Evolutionary conservation across 2,888 invertebrate genomes (phyloP), one percentile per base, ranked within the genome.

Genomic region (Atethmia centrago): DNA sequence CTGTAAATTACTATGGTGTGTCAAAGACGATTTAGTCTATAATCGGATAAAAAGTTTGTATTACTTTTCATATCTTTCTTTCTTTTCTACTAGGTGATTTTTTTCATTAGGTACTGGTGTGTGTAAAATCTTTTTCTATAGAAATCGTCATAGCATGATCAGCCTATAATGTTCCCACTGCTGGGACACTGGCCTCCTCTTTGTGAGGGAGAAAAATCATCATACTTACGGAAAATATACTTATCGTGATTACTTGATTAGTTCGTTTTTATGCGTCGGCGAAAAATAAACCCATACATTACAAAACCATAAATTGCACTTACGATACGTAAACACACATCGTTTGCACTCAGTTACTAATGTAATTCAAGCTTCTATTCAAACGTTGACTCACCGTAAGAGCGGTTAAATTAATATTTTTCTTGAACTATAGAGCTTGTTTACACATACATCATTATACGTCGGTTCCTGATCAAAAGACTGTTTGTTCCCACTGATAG

Each of bases 391-490:
- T 83, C 81, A 74, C 47, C 4, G 16, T 53, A 42, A 7, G 45
- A 71, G 25, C 36, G 19, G 67, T 61, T 58, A 63, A 74, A 79
- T 69, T 62, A 63, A 63, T 81, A 66, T 56, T 67, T 67, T 74
- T 59, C 3, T 14, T 31, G 67, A 70, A 70, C 70, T 56, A n/a
- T n/a, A 74, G 51, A 59, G 31, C n/a, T 63, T 69, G 36, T 82
- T 78, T 80, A 74, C 51, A 69, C 79, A 45, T 59, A 59, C 72
- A 66, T 83, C 65, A 72, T 72, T 83, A 79, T 28, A 28, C 28
- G 51, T 65, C 73, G 74, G 83, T 45, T 51, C 16, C 31, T 45
- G 28, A 66, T 83, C 80, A 82, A 75, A 83, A 67, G 70, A n/a
- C 10, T 31, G 65, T 82, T 75, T 53, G 53, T 79, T 79, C 66